phyloP scores from a whole-genome alignment of 2,113 vertebrate genomes.

The Argyrosomus japonicus region DNA sequence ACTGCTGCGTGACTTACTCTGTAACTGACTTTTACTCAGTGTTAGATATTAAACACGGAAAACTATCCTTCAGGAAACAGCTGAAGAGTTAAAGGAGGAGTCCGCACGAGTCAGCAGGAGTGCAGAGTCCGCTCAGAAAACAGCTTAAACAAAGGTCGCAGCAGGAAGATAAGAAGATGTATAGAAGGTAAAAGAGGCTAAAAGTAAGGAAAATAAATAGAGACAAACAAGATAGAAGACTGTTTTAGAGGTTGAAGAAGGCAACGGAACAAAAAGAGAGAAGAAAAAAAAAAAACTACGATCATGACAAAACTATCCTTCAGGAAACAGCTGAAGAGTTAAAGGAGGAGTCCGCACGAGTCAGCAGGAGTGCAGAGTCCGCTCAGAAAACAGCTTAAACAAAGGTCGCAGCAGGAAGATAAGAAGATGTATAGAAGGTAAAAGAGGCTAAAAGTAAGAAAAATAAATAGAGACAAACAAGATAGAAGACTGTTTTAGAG shows the following conservation, averaged over 20 bases:
- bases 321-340: background rate
- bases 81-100: background rate
- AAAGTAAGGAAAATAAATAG: background rate
- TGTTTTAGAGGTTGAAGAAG: background rate
- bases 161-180: background rate
- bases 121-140: background rate
- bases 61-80: background rate
- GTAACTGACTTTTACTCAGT: background rate
- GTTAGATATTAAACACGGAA: background rate
- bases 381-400: background rate
- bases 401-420: background rate
- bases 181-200: background rate
- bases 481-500: background rate
- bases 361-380: too few species aligned
- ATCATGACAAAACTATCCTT: background rate
- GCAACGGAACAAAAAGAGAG: too few species aligned
- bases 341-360: background rate
- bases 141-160: background rate
- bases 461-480: background rate
- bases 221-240: background rate
- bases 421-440: background rate
- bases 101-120: background rate
- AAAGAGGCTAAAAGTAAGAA: background rate
- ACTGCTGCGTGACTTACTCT: background rate
- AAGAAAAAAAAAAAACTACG: too few species aligned